Conservation (phyloP, 2,797 vertebrate species). For the Peromyscus eremicus region DNA sequence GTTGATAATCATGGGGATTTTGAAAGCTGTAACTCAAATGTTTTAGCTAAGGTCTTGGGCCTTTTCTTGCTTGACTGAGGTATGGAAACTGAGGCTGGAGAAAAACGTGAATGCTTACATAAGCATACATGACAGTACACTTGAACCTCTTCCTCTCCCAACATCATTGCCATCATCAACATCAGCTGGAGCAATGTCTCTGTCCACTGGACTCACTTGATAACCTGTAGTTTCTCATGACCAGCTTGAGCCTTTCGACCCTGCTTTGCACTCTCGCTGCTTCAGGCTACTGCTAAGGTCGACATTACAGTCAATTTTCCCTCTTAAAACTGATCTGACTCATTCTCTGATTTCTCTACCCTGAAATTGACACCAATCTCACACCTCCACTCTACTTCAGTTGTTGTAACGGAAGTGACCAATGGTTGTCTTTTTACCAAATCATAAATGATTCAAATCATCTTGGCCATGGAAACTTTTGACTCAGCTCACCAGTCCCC, state of each 20-base stretch:
- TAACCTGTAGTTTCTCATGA: background rate
- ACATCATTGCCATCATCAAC: background rate
- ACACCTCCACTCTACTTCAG: background rate
- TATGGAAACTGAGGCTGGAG: background rate
- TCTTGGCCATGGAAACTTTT: background rate
- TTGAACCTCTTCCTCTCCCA: background rate
- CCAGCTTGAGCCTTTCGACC: background rate
- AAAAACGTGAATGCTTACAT: background rate
- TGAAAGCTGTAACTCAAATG: background rate
- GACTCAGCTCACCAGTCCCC: background rate
- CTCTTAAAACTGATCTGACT: background rate
- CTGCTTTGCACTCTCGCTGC: fast-evolving
- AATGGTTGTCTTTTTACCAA: conserved; percentile 5
- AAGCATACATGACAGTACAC: too few relatives aligned
- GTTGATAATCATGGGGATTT: background rate
- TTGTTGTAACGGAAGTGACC: background rate
- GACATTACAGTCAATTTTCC: background rate
- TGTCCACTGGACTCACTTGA: background rate
- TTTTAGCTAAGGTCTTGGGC: background rate
- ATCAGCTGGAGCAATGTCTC: too few relatives aligned
- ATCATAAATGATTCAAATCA: background rate
- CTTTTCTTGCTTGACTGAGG: background rate
- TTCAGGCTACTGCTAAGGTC: background rate
- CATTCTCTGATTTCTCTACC: background rate
- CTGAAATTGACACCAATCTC: background rate